A percentile compares a stretch with the other conserved stretches of the same genome.
Evolutionary conservation across 2,797 vertebrate genomes (phyloP).

Genomic region (Semaprochilodus insignis): DNA sequence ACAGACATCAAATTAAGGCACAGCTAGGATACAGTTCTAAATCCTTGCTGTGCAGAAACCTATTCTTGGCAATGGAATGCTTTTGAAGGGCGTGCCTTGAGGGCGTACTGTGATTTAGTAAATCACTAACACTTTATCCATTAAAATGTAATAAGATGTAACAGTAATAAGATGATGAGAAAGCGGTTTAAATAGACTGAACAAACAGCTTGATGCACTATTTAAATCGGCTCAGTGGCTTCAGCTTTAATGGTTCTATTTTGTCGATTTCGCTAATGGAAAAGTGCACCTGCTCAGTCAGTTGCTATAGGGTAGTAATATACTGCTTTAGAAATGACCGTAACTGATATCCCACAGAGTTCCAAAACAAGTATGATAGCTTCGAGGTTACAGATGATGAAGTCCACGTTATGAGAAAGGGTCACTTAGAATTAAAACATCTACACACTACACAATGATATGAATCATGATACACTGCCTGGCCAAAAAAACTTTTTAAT

Average conservation of each 20-base stretch:
- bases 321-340: neutral
- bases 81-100: conserved; percentile 4
- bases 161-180: conserved; percentile 10
- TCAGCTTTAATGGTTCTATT: neutral
- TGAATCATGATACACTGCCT: neutral
- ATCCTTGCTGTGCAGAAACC: neutral
- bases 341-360: neutral
- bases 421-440: neutral
- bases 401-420: neutral
- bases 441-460: neutral
- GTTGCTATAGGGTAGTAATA: neutral
- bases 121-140: conserved; percentile 3
- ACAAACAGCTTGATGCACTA: neutral
- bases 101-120: conserved; percentile 1
- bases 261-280: neutral
- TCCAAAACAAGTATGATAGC: neutral
- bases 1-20: conserved; percentile 10
- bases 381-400: neutral
- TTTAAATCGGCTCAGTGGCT: conserved; percentile 1
- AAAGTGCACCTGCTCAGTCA: neutral
- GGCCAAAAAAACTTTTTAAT: no score
- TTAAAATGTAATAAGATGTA: conserved; percentile 27
- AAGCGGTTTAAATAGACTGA: conserved; percentile 21
- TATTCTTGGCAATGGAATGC: neutral
- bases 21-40: neutral